Evolutionary conservation across 2,113 vertebrate species (phyloP), one percentile per base, ranked within the genome.

Genomic region (Pandion haliaetus): DNA sequence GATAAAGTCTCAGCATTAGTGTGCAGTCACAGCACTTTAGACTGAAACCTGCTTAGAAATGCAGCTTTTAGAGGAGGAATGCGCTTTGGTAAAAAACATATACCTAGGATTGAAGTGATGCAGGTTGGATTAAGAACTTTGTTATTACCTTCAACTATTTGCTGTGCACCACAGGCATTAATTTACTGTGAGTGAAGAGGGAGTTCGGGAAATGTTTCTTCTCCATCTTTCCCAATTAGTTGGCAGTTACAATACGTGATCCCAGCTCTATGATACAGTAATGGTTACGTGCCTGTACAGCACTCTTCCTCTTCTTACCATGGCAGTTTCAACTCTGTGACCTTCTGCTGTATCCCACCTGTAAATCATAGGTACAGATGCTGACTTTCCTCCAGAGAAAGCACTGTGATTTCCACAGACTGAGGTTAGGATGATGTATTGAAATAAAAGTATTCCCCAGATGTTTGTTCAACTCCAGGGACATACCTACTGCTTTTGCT

Each of bases 371-470:
- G 44, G 17, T 40, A 28, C 7, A 45, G 70, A 42, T 67, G 16
- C 10, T 12, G 24, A 23, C 34, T 65, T 72, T 55, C 17, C 8
- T 19, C 44, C 32, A 55, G 14, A 79, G n/a, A 17, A 82, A 66
- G 50, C 28, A 23, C 26, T 50, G 17, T 0, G 0, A 45, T 42
- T 72, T 61, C n/a, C 40, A 58, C 12, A 81, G 10, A 7, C 17
- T 20, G 24, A 52, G 4, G 4, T 38, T 67, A 42, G 14, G 31
- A 50, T 38, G 42, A 47, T 25, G 2, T 17, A 31, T 28, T 47
- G 50, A 91, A 84, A 59, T 21, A 67, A 58, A 76, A 90, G 8
- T 44, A 25, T 78, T 83, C 14, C 16, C 20, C 12, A 34, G 12
- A 24, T 10, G 4, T 47, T 84, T 66, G 2, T 36, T 24, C 6